These are phyloP conservation scores for Epistrophe grossulariae DNA, from an alignment of 2,888 invertebrate species.

Conservation along the genomic window DNA sequence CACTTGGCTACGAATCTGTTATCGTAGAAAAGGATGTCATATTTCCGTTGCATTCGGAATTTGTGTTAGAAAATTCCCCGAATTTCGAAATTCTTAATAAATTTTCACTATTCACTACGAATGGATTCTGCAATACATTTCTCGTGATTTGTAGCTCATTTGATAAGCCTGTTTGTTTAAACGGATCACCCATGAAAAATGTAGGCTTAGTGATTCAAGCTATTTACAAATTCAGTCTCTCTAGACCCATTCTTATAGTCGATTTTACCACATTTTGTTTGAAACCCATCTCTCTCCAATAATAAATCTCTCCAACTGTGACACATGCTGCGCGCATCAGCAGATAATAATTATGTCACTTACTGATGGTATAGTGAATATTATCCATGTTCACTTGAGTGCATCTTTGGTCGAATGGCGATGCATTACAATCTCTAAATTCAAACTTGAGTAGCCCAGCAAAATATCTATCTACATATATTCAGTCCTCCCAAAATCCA, in stretches of 20 bases:
- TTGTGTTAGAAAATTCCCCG: no score
- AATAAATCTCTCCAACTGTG: slow-evolving; percentile 18
- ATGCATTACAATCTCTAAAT: slow-evolving; percentile 2
- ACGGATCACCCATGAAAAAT: no score
- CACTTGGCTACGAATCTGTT: no score
- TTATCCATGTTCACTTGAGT: slow-evolving; percentile 42
- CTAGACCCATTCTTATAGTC: not conserved
- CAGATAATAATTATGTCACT: slow-evolving; percentile 42
- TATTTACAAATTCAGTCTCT: not conserved
- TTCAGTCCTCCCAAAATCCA: not conserved
- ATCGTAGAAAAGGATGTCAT: no score
- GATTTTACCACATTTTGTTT: not conserved
- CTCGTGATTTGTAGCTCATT: no score
- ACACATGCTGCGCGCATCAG: slow-evolving; percentile 40
- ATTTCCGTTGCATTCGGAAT: no score
- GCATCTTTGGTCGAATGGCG: slow-evolving; percentile 39
- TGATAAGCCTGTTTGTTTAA: no score
- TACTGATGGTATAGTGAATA: slow-evolving; percentile 6
- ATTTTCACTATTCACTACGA: no score
- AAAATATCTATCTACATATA: not conserved
- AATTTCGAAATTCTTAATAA: no score
- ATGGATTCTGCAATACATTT: no score
- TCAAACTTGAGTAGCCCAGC: slow-evolving; percentile 14
- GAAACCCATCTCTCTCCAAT: not conserved
- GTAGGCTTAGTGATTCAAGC: not conserved